Base-by-base conservation (phyloP, 2,888 invertebrate genomes). In the Gisinianus flammeolus region DNA sequence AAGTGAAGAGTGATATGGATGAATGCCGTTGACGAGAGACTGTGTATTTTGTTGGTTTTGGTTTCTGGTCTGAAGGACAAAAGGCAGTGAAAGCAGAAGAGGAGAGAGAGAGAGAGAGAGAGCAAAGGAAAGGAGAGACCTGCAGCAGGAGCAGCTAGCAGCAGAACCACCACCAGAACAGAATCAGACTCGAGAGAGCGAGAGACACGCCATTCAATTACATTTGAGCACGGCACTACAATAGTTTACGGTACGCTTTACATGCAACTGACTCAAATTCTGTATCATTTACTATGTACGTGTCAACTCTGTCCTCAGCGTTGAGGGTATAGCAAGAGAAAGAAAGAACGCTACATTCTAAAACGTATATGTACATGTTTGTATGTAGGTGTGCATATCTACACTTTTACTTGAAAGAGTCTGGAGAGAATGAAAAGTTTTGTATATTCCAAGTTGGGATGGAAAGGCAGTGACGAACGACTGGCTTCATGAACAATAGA, bases 401-500 rank as follows among this genome's bases (percentile, higher is more conserved):
- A 44, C 44, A 44, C 6, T 44, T 12, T 58, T 22, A n/a, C 58
- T 58, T 22, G 5, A 16, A 10, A 10, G 52, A n/a, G 62, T 62
- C 8, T 22, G 24, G n/a, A 22, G 62, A 62, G 62, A 62, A 62
- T 16, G 62, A 6, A 22, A n/a, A n/a, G n/a, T n/a, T n/a, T n/a
- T 62, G 62, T 10, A n/a, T 6, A 22, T 44, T 44, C 44, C 12
- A 28, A 28, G 6, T 22, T 28, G 5, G 22, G 33, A 33, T 22
- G 33, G 22, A 12, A 31, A 35, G 33, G 66, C 30, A 68, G 68
- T 68, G 68, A 35, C 62, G 72, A 73, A 35, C 33, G 72, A 73
- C 62, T 16, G 33, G 35, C 19, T 73, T 30, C 24, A 62, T 62
- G 72, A 73, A 73, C 72, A 73, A 73, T 73, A 62, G 72, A 62